Conservation (phyloP, 2,797 vertebrate species). For the Antrozous pallidus region DNA sequence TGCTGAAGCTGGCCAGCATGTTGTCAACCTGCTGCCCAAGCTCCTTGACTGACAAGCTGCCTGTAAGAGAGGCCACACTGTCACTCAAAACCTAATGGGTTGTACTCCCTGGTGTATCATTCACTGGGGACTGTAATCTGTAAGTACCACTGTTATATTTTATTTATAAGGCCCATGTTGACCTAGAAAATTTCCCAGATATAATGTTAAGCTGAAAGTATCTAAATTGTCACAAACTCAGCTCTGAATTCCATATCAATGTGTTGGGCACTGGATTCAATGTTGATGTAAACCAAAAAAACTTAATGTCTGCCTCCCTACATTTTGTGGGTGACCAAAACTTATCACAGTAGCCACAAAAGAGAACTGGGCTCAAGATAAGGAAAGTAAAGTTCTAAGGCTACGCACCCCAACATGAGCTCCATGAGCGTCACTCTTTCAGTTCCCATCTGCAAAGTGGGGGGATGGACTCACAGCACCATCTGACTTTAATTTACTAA, state of each 20-base stretch:
- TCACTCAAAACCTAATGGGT: neutral
- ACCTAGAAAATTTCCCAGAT: neutral
- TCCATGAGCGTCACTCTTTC: neutral
- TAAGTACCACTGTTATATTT: neutral
- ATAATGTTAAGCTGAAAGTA: neutral
- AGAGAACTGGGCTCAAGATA: neutral
- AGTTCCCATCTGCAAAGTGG: neutral
- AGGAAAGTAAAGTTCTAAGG: neutral
- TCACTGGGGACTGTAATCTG: neutral
- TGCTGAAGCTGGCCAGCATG: slow-evolving; percentile 71
- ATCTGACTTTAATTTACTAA: neutral
- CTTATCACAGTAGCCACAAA: neutral
- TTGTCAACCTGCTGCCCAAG: slow-evolving; percentile 66
- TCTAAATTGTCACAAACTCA: neutral
- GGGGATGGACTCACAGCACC: neutral
- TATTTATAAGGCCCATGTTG: neutral
- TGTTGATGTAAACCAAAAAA: neutral
- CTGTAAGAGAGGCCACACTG: slow-evolving; percentile 44
- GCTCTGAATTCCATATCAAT: neutral
- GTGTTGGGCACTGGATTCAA: neutral
- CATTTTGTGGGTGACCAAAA: neutral
- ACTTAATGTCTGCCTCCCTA: neutral
- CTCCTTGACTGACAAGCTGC: slow-evolving; percentile 48
- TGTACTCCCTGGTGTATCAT: neutral
- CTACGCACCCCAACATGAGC: rapidly evolving